These are phyloP conservation scores for Eurosta solidaginis DNA, from an alignment of 1,140 invertebrate genomes.

Conservation along the genomic window DNA sequence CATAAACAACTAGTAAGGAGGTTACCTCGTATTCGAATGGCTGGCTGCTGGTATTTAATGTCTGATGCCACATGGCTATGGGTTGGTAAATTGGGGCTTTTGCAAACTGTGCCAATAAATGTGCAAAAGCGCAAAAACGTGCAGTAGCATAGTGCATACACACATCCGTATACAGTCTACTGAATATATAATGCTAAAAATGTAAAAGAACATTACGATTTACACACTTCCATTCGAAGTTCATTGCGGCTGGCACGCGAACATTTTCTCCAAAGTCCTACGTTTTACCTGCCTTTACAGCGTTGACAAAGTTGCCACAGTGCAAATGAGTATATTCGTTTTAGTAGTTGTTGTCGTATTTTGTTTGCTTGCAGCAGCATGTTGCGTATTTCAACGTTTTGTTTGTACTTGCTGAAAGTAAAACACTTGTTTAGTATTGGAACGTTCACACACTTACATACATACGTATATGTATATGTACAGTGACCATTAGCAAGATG, in stretches of 20 bases:
- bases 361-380: background rate
- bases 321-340: conserved; percentile 19
- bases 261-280: background rate
- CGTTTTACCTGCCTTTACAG: background rate
- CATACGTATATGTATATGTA: background rate
- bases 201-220: background rate
- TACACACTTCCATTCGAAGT: no score
- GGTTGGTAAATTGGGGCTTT: background rate
- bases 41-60: background rate
- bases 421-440: no score
- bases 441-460: background rate
- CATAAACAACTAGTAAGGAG: background rate
- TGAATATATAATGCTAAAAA: background rate
- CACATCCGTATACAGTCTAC: background rate
- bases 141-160: background rate
- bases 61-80: background rate
- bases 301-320: conserved; percentile 23
- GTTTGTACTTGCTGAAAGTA: background rate
- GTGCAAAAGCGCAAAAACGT: background rate
- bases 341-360: background rate
- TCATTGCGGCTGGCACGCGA: background rate
- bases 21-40: background rate
- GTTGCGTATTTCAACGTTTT: background rate
- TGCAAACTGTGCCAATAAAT: background rate
- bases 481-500: no score